A percentile compares a stretch with the other conserved stretches of the same genome.
These are phyloP conservation scores for Oryzias sinensis DNA, from an alignment of 2,797 vertebrate genomes.

Conservation along the genomic window DNA sequence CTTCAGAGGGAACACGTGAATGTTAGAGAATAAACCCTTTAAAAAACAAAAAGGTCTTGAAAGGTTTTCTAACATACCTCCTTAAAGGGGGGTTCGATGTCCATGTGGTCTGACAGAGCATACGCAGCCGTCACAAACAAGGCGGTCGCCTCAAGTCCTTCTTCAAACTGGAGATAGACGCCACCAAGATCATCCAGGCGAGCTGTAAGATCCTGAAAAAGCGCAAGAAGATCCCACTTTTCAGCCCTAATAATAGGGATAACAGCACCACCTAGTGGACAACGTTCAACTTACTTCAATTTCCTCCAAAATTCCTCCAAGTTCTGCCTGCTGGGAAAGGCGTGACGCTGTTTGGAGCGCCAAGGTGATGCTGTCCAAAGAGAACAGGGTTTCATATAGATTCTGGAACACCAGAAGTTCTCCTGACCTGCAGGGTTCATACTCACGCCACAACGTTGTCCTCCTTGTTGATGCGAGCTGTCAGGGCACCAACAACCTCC, in stretches of 20 bases:
- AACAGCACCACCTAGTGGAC: constrained; percentile 58
- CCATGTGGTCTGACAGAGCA: constrained; percentile 90
- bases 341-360: constrained; percentile 91
- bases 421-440: too few relatives aligned
- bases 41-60: too few relatives aligned
- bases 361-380: constrained; percentile 83
- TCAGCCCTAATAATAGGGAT: neutral
- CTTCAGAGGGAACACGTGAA: constrained; percentile 63
- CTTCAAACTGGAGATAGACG: constrained; percentile 96
- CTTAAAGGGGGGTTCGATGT: constrained; percentile 91
- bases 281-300: constrained; percentile 85
- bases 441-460: constrained; percentile 94
- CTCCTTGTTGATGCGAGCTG: constrained; percentile 91
- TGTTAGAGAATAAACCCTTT: too few relatives aligned
- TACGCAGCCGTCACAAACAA: constrained; percentile 94
- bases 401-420: too few relatives aligned
- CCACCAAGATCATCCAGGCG: constrained; percentile 95
- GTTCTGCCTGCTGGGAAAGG: constrained; percentile 91
- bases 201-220: constrained; percentile 89
- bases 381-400: neutral
- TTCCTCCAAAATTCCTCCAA: constrained; percentile 92
- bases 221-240: neutral
- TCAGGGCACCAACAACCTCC: constrained; percentile 88
- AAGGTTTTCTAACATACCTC: constrained; percentile 75
- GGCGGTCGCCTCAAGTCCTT: constrained; percentile 94